Evolutionary conservation across 1,140 invertebrate species (phyloP), one percentile per base, ranked within the genome.

Genomic region (Hylaeus volcanicus): DNA sequence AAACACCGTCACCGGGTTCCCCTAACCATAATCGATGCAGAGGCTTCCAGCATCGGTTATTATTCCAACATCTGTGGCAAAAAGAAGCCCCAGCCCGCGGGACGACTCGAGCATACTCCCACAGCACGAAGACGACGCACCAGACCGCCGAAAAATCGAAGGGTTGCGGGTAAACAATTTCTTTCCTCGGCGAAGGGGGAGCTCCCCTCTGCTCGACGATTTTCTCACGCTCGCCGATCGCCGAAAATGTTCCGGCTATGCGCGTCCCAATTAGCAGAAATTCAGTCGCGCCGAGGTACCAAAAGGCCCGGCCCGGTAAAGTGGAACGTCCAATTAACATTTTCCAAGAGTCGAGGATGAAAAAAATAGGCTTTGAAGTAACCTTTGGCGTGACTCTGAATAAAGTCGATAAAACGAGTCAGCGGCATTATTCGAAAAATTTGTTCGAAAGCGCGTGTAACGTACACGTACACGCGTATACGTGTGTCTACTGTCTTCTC

Each of bases 281-380:
- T 48, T 56, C 39, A 5, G 61, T 61, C 78, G 81, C 84, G 71
- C 74, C 88, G 79, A 81, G 51, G 63, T 69, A 5, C 43, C 3
- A 45, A 5, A 45, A 45, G 43, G 26, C 26, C 26, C 26, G 43
- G 43, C 5, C 3, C 1, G 43, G 43, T 45, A 11, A 3, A 39
- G 9, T 45, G 37, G 37, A 58, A 84, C 84, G 88, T 91, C 92
- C 93, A 93, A 93, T 93, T 93, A 93, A 93, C 92, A 91, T 93
- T 93, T 92, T 93, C 91, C 89, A 80, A 81, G 82, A 85, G 80
- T 86, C 83, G 78, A 86, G 60, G 61, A 39, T 26, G 6, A 4
- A 2, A 4, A 60, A 37, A 64, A 61, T 66, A 60, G 56, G 5
- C n/a, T 26, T 26, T 26, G 26, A 26, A 26, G 26, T 26, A 26